These are phyloP conservation scores for Nyctibius bracteatus DNA, from an alignment of 2,113 vertebrate species.

Conservation along the genomic window DNA sequence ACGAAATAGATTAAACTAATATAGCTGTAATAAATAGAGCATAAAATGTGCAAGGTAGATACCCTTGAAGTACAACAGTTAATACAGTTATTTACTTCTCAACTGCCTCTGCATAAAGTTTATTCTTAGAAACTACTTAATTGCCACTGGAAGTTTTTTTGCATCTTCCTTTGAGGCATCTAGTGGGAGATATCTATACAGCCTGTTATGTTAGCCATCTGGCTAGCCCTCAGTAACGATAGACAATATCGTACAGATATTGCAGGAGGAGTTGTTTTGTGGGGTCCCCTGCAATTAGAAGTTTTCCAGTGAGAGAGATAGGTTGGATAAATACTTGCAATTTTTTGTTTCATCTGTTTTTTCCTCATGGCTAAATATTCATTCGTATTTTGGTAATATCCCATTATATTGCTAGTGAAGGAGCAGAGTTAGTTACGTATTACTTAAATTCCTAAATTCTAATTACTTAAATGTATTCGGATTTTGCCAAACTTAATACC, in stretches of 20 bases:
- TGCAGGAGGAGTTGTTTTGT: neutral
- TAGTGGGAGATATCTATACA: neutral
- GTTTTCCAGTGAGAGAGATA: neutral
- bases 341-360: neutral
- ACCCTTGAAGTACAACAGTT: neutral
- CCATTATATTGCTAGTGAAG: neutral
- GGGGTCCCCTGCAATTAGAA: neutral
- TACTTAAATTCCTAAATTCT: neutral
- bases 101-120: neutral
- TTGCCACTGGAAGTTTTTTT: neutral
- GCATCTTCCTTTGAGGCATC: neutral
- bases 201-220: neutral
- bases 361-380: neutral
- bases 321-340: neutral
- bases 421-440: neutral
- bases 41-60: neutral
- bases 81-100: neutral
- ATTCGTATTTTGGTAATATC: neutral
- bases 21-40: neutral
- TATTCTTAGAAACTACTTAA: neutral
- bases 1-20: neutral
- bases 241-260: neutral
- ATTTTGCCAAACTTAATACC: neutral
- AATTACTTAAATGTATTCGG: no score
- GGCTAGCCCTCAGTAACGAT: neutral